Evolutionary conservation across 2,888 invertebrate genomes (phyloP).

Genomic region (Aspidiotus destructor): DNA sequence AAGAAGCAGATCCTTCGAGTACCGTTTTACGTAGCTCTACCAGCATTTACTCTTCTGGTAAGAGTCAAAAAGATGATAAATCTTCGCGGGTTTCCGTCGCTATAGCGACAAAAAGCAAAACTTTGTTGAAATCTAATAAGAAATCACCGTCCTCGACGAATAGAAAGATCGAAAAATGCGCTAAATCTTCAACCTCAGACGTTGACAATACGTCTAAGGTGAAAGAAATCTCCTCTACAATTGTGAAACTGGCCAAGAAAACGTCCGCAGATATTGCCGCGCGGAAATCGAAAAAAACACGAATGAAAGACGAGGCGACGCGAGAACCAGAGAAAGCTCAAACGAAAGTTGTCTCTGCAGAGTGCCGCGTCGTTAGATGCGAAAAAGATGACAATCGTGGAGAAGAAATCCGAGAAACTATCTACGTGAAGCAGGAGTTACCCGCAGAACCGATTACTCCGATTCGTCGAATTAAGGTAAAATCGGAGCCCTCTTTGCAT

Average conservation of each 20-base stretch:
- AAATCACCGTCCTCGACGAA: constrained; percentile 25
- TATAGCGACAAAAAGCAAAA: constrained; percentile 42
- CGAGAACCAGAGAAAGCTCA: no score
- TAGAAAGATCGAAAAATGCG: constrained; percentile 27
- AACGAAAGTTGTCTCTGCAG: background rate
- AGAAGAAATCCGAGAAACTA: constrained; percentile 32
- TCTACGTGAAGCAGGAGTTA: background rate
- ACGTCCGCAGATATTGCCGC: constrained; percentile 11
- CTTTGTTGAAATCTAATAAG: constrained; percentile 40
- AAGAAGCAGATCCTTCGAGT: constrained; percentile 1
- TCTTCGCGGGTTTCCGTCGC: constrained; percentile 44
- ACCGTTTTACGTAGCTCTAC: constrained; percentile 39
- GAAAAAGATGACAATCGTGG: constrained; percentile 31
- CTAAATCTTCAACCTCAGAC: constrained; percentile 14
- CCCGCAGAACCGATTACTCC: background rate
- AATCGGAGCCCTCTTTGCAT: constrained; percentile 50
- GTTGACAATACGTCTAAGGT: background rate
- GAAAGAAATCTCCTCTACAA: background rate
- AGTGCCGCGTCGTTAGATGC: background rate
- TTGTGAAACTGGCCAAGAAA: constrained; percentile 7
- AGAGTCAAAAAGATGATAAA: constrained; percentile 41
- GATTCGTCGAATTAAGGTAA: constrained; percentile 34
- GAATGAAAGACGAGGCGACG: background rate
- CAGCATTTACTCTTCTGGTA: constrained; percentile 41
- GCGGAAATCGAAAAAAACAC: constrained; percentile 17